Base-by-base conservation (phyloP, 2,113 vertebrate species). In the Pontoporia blainvillei region DNA sequence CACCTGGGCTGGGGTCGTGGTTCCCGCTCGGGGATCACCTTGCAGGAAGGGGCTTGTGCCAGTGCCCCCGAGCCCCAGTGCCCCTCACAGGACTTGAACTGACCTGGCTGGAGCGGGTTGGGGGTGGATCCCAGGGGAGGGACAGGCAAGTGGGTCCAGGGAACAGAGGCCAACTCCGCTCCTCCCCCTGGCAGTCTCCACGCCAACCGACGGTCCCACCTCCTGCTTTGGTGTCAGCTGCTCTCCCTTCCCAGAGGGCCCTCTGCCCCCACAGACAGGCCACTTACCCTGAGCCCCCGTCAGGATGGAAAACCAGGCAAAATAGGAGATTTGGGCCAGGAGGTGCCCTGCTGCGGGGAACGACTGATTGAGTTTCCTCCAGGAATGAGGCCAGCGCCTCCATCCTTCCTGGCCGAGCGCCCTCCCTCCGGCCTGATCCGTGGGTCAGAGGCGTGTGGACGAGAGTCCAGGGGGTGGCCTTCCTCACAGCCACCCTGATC, bases 331-430 rank as follows among this genome's bases (percentile, higher is more conserved):
- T 8, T 11, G 0, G 31, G 46, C 61, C 62, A 59, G 72, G 72
- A 13, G 10, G 34, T 6, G 1, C 90, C 59, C 73, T 59, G 41
- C 90, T 27, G 6, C 59, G 29, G 25, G 41, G 23, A 86, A 46
- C 2, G 3, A 61, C 21, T 3, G 52, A 36, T 39, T 5, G 3
- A 21, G 46, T 25, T 21, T 75, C 95, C 78, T 59, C 29, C 20
- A 9, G 82, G 90, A 84, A 44, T 14, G 46, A n/a, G 36, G 72
- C 87, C 95, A 72, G 0, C 0, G 6, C 54, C 96, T 61, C 0
- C 75, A 76, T 67, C 71, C 46, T 89, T 89, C 93, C 29, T 21
- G 79, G 39, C 67, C 78, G 64, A 81, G 75, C 31, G 34, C 86
- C 57, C 72, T 91, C 36, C 3, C 75, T n/a, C 64, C 21, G 64